These are phyloP conservation scores for Eumeta japonica DNA, from an alignment of 1,140 invertebrate genomes.

Conservation along the genomic window DNA sequence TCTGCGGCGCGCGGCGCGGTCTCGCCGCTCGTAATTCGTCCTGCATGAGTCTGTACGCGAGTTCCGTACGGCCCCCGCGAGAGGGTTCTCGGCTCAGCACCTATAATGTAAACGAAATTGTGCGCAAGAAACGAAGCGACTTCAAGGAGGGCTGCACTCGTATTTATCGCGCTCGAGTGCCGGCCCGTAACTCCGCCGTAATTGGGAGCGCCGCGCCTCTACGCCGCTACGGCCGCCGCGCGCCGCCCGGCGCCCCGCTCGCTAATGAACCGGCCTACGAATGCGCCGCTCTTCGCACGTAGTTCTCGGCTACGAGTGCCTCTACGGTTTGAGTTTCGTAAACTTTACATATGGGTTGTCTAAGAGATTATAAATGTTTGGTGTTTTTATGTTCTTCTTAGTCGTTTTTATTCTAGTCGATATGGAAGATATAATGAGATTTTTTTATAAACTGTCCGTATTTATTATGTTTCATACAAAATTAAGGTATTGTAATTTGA, in stretches of 20 bases:
- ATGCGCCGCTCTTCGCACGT: too few species aligned
- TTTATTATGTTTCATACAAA: too few species aligned
- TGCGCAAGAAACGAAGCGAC: slow-evolving; percentile 50
- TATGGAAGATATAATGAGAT: too few species aligned
- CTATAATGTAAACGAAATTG: slow-evolving; percentile 55
- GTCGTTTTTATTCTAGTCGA: too few species aligned
- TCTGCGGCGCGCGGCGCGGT: slow-evolving; percentile 30
- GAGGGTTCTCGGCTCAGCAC: slow-evolving; percentile 39
- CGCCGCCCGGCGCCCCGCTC: slow-evolving; percentile 17
- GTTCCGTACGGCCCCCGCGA: slow-evolving; percentile 41
- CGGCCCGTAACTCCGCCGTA: slow-evolving; percentile 46
- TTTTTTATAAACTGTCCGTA: too few species aligned
- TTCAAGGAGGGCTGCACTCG: slow-evolving; percentile 18
- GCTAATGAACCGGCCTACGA: slow-evolving; percentile 43
- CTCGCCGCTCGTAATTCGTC: slow-evolving; percentile 43
- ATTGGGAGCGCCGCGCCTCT: slow-evolving; percentile 42
- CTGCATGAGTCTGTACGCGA: slow-evolving; percentile 50
- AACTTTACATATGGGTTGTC: too few species aligned
- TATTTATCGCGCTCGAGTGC: slow-evolving; percentile 42
- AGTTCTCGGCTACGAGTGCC: too few species aligned
- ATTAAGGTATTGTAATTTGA: not conserved
- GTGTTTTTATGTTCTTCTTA: too few species aligned
- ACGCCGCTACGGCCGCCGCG: slow-evolving; percentile 15
- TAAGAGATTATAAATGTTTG: too few species aligned
- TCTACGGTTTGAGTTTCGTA: too few species aligned